Evolutionary conservation across 2,888 invertebrate species (phyloP).

Genomic region (Drosophila leonis): DNA sequence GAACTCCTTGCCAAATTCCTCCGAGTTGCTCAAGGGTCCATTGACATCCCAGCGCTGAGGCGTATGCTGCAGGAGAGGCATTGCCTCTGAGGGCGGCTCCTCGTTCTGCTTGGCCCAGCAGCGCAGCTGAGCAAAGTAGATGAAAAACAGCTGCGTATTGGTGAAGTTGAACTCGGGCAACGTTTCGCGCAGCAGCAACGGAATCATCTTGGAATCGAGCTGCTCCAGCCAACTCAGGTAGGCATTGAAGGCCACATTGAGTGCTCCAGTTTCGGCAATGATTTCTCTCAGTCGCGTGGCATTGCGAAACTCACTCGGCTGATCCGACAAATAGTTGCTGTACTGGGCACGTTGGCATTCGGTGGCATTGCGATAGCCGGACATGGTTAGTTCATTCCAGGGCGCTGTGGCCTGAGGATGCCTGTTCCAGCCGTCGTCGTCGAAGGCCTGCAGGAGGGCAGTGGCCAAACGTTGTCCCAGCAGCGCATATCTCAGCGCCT

Average conservation of each 20-base stretch:
- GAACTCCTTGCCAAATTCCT: conserved; percentile 82
- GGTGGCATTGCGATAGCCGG: conserved; percentile 62
- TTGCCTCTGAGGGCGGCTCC: conserved; percentile 53
- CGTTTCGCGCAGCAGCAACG: conserved; percentile 70
- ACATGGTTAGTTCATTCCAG: conserved; percentile 66
- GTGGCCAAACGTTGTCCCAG: conserved; percentile 74
- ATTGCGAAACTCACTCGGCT: conserved; percentile 73
- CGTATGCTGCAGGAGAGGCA: conserved; percentile 76
- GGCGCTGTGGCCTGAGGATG: conserved; percentile 62
- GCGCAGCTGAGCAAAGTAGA: conserved; percentile 81
- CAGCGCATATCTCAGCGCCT: conserved; percentile 73
- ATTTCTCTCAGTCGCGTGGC: conserved; percentile 70
- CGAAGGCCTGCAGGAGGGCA: conserved; percentile 71
- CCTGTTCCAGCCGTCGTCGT: conserved; percentile 76
- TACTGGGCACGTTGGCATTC: conserved; percentile 79
- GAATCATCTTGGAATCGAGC: conserved; percentile 40
- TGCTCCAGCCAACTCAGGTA: conserved; percentile 78
- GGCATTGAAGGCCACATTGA: conserved; percentile 82
- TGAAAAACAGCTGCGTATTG: conserved; percentile 83
- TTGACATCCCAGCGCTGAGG: conserved; percentile 75
- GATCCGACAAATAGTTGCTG: conserved; percentile 76
- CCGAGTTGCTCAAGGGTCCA: conserved; percentile 75
- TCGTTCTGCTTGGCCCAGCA: conserved; percentile 65
- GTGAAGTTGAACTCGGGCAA: conserved; percentile 78
- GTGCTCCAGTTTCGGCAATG: conserved; percentile 75